Base-by-base conservation (phyloP, 2,797 vertebrate species). In the Fratercula arctica region DNA sequence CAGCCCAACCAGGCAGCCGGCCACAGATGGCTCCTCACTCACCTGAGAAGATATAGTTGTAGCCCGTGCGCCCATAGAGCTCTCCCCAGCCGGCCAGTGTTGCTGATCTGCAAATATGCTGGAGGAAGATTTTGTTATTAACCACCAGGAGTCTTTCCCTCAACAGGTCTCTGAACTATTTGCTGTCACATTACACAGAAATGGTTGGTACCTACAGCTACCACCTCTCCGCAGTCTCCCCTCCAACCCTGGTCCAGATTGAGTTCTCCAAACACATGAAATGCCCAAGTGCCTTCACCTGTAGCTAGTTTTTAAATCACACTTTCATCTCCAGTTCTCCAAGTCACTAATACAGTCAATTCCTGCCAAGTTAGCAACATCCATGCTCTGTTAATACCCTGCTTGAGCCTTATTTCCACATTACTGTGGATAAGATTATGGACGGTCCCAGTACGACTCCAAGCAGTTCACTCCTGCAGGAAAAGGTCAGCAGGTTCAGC, bases 11-110 rank as follows among this genome's bases (percentile, higher is more conserved):
- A 89, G 19, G 57, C 37, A 85, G 70, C 39, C 5, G 11, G 33
- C 5, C 26, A 82, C 28, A 35, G 37, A 26, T 0, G 3, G 66
- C 45, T 86, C 43, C 86, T 53, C 50, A 92, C 93, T 96, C 95
- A 99, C 99, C 99, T 98, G 99, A 99, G 98, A 99, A 99, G 96
- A 99, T 99, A 76, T 99, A 99, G 97, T 99, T 99, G 98, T 99
- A 99, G 80, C 99, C 99, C 6, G 99, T 99, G 67, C 99, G 99
- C 94, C 99, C 99, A 16, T 99, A 99, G 77, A 99, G 97, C 96
- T 99, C 99, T 50, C 99, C 99, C 99, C 99, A 99, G 79, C 99
- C 99, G 3, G 99, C 99, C 96, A 99, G 97, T 0, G 99, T 99
- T 74, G 99, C 99, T 1, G 99, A 99, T 67, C 99, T 98, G 97